A percentile compares a stretch with the other conserved stretches of the same genome.
Evolutionary conservation across 2,888 invertebrate genomes (phyloP).

Genomic region (Palloptera scutellata): DNA sequence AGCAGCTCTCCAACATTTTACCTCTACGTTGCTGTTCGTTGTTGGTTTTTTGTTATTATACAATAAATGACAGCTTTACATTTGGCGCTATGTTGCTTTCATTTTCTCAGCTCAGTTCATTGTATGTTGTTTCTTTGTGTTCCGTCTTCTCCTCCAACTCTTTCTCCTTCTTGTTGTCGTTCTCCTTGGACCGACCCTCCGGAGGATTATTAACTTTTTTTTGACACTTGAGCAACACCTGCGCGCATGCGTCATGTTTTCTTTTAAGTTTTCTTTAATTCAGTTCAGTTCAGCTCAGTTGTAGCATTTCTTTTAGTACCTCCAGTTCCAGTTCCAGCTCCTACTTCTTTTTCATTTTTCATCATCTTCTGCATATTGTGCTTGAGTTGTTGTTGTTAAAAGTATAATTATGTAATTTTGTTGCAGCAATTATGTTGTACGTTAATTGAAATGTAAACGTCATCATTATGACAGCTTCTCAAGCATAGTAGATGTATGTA

Average conservation of each 20-base stretch:
- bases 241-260: conserved; percentile 29
- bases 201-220: not conserved
- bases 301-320: no score
- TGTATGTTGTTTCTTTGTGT: not conserved
- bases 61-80: conserved; percentile 5
- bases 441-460: conserved; percentile 58
- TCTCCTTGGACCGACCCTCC: not conserved
- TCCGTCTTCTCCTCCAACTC: not conserved
- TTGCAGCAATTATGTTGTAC: conserved; percentile 57
- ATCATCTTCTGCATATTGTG: not conserved
- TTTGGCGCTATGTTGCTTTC: conserved; percentile 7
- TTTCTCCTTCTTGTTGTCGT: not conserved
- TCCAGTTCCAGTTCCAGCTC: no score
- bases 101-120: not conserved
- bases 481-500: no score
- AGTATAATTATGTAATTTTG: conserved; percentile 56
- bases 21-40: no score
- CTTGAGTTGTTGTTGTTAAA: conserved; percentile 4
- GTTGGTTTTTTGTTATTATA: not conserved
- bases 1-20: no score
- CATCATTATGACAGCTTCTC: conserved; percentile 50
- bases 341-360: not conserved
- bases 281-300: not conserved
- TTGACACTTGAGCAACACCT: conserved; percentile 28
- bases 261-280: not conserved